Base-by-base conservation (phyloP, 2,113 vertebrate species). In the Cheilinus undulatus region DNA sequence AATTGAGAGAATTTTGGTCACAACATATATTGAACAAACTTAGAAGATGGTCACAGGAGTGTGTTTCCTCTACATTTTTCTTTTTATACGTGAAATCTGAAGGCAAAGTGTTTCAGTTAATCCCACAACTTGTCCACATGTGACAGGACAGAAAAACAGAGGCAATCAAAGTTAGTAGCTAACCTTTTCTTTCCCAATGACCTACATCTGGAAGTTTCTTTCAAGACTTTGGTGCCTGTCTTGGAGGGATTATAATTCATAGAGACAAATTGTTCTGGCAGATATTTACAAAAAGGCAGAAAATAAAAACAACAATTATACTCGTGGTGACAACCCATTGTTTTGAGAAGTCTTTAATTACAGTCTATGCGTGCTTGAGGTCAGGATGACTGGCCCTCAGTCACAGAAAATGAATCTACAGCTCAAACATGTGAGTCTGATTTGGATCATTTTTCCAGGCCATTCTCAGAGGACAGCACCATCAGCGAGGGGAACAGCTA, bases 331-430 rank as follows among this genome's bases (percentile, higher is more conserved):
- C 59, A 70, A 52, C 38, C 58, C 50, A 54, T 36, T 82, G 72
- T 80, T 84, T 42, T n/a, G 38, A 57, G 20, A 66, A 61, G 38
- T 23, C 62, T 61, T 78, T 59, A 56, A 82, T 85, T 40, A 76
- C 11, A 67, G 67, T 7, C 28, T 50, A 7, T 5, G 12, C 6
- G 0, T 26, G 73, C 27, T 34, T 64, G 1, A 7, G 14, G 13
- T 69, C 64, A 32, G n/a, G 15, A 23, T 10, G 63, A 64, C 36
- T 30, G 22, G n/a, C 49, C 36, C 7, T 76, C 73, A 57, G 68
- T 45, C 28, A 15, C 7, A 72, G 68, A 73, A 40, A 67, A 80
- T 57, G 12, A 83, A 36, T 57, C 3, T 30, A 4, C 53, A 32
- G 43, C 56, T 49, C 24, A 4, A 28, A 22, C 62, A 52, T 5